Conservation (phyloP, 2,888 invertebrate genomes). For the Luperina nickerlii region DNA sequence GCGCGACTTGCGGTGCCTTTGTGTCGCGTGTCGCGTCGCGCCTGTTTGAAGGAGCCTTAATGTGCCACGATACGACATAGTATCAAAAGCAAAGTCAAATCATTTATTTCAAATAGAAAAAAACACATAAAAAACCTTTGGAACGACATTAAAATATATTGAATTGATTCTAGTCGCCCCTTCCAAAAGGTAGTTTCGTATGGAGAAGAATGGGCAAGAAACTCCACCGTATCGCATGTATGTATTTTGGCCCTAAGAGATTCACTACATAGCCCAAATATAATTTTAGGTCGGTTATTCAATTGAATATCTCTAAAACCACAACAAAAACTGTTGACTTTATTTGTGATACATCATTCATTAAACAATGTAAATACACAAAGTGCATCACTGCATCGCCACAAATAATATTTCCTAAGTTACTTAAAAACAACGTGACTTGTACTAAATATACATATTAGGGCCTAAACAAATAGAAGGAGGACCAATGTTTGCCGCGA, state of each 20-base stretch:
- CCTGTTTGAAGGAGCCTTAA: too few species aligned
- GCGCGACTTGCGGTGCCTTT: too few species aligned
- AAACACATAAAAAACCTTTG: too few species aligned
- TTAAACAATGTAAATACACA: conserved; percentile 5
- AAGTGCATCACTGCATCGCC: neutral
- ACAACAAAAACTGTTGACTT: neutral
- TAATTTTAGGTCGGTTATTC: neutral
- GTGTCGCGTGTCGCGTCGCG: too few species aligned
- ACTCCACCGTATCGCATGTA: too few species aligned
- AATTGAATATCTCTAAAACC: neutral
- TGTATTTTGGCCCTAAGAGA: neutral
- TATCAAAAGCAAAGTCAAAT: too few species aligned
- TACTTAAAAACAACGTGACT: conserved; percentile 2
- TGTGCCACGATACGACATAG: too few species aligned
- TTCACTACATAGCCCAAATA: neutral
- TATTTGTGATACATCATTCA: conserved; percentile 11
- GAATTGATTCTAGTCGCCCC: too few species aligned
- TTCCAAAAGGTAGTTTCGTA: too few species aligned
- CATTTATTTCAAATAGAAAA: too few species aligned
- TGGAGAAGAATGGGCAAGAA: too few species aligned
- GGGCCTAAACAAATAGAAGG: conserved; percentile 44
- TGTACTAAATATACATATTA: conserved; percentile 39
- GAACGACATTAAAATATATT: too few species aligned
- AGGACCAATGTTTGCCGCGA: conserved; percentile 27
- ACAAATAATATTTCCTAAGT: neutral